Evolutionary conservation across 2,113 vertebrate species (phyloP).

Genomic region (Ciconia stormi): DNA sequence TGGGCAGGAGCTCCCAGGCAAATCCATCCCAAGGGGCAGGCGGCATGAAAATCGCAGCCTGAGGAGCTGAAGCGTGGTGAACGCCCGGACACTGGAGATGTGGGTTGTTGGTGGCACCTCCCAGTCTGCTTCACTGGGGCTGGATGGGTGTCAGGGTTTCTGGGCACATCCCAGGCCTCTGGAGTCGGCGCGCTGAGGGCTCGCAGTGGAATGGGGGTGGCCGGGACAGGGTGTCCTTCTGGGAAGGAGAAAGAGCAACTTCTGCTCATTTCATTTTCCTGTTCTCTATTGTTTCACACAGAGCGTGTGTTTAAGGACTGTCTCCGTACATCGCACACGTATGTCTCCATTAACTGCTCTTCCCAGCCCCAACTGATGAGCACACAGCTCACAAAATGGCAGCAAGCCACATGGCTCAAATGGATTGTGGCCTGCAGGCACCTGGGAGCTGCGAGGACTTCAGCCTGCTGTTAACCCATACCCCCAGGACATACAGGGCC

Average conservation of each 20-base stretch:
- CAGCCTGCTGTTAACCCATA: not conserved
- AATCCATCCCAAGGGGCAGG: not conserved
- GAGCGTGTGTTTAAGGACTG: not conserved
- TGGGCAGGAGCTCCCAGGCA: not conserved
- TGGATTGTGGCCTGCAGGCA: not conserved
- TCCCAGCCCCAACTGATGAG: not conserved
- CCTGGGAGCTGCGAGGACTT: not conserved
- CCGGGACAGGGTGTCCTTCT: not conserved
- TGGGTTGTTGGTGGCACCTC: not conserved
- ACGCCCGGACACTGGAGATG: too few relatives aligned
- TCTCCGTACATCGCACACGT: not conserved
- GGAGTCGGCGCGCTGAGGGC: accelerated
- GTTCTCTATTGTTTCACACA: not conserved
- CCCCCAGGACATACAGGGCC: not conserved
- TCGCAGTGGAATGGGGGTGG: accelerated
- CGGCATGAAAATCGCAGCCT: not conserved
- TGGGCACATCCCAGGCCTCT: not conserved
- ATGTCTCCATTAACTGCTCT: not conserved
- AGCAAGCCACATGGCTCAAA: not conserved
- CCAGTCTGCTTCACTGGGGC: not conserved
- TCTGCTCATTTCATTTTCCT: not conserved
- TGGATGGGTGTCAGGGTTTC: not conserved
- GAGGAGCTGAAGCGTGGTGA: not conserved
- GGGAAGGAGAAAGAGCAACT: not conserved
- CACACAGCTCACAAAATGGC: not conserved